Percentiles rank a stretch among this genome's conserved stretches.
phyloP scores from a whole-genome alignment of 2,797 vertebrate genomes.

The Odontamblyopus lacepedii region DNA sequence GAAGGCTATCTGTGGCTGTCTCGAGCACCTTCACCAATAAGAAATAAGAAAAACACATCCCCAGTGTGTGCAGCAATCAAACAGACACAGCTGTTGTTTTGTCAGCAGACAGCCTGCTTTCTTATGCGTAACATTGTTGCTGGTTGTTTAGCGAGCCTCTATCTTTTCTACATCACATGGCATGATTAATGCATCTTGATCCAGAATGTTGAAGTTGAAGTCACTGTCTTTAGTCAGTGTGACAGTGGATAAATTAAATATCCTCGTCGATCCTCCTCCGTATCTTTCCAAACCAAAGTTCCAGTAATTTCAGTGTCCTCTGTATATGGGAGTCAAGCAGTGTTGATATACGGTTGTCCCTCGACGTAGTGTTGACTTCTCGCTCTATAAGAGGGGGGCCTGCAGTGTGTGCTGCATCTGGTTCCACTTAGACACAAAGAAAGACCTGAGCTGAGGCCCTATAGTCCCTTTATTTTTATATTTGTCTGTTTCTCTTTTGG shows the following conservation, averaged over 20 bases:
- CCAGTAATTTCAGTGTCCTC: conserved; percentile 2
- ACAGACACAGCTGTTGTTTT: conserved; percentile 73
- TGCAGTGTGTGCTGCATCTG: conserved; percentile 72
- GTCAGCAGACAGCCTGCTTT: conserved; percentile 67
- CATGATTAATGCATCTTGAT: neutral
- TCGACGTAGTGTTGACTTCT: conserved; percentile 58
- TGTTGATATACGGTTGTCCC: conserved; percentile 43
- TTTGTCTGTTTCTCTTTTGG: conserved; percentile 63
- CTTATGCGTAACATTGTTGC: conserved; percentile 28
- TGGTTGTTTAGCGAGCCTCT: conserved; percentile 20
- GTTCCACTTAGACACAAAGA: conserved; percentile 75
- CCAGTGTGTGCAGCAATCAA: conserved; percentile 39
- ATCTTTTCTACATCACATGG: conserved; percentile 8
- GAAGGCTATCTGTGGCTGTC: conserved; percentile 25
- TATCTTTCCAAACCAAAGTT: neutral
- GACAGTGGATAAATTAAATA: neutral
- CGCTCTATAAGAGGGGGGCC: conserved; percentile 52
- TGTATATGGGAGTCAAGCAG: conserved; percentile 18
- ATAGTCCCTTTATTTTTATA: conserved; percentile 53
- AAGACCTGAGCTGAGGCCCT: conserved; percentile 48
- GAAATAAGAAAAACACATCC: conserved; percentile 9
- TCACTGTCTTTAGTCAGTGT: neutral
- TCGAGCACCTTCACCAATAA: conserved; percentile 26
- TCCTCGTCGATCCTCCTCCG: neutral
- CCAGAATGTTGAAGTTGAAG: neutral